Evolutionary conservation across 2,888 invertebrate genomes (phyloP).

Genomic region (Caenorhabditis sinica): DNA sequence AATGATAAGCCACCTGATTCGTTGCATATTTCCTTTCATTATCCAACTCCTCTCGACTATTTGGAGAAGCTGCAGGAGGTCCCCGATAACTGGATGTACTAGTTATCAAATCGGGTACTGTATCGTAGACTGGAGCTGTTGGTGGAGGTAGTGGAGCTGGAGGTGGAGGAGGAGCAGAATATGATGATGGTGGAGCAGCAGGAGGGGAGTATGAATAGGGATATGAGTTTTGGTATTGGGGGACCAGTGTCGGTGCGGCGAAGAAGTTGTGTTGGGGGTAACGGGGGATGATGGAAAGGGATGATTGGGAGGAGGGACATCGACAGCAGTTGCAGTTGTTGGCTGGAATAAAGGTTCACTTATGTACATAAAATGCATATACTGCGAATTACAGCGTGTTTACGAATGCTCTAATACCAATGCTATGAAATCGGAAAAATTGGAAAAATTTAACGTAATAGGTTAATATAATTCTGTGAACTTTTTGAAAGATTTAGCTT

Average conservation of each 20-base stretch:
- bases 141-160: not conserved
- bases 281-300: not conserved
- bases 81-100: conserved; percentile 36
- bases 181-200: not conserved
- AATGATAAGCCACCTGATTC: conserved; percentile 41
- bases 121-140: not conserved
- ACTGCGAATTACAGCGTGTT: too few species aligned
- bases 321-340: conserved; percentile 55
- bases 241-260: conserved; percentile 2
- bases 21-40: conserved; percentile 44
- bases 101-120: not conserved
- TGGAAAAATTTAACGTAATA: too few species aligned
- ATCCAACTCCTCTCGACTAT: conserved; percentile 34
- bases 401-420: too few species aligned
- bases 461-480: too few species aligned
- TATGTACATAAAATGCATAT: too few species aligned
- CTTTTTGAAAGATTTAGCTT: too few species aligned
- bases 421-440: too few species aligned
- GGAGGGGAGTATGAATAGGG: conserved; percentile 5
- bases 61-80: conserved; percentile 42
- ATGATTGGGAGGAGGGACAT: conserved; percentile 6
- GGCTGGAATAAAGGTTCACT: conserved; percentile 37
- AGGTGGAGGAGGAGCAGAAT: not conserved
- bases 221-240: conserved; percentile 8
- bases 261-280: conserved; percentile 8